A percentile compares a stretch with the other conserved stretches of the same genome.
Evolutionary conservation across 1,140 invertebrate species (phyloP).

Genomic region (Leptinotarsa texana): DNA sequence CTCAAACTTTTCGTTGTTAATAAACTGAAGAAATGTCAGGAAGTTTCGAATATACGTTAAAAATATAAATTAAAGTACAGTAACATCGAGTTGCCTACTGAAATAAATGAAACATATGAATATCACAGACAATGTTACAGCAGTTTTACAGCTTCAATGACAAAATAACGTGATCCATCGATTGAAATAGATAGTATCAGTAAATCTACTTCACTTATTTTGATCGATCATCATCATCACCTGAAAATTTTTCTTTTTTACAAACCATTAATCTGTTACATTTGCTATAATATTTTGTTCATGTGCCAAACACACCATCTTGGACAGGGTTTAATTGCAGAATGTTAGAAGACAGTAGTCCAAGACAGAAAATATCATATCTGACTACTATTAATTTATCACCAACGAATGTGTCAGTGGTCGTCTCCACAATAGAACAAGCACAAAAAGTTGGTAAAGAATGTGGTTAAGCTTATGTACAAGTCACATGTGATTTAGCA

Average conservation of each 20-base stretch:
- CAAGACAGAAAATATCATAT: conserved; percentile 29
- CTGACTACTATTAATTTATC: conserved; percentile 37
- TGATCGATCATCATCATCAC: neutral
- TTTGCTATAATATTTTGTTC: conserved; percentile 24
- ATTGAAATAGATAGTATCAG: no score
- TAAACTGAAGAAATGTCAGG: no score
- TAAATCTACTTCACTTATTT: no score
- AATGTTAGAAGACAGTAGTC: conserved; percentile 24
- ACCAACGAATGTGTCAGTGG: conserved; percentile 30
- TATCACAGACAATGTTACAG: no score
- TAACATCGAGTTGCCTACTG: no score
- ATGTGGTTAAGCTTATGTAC: conserved; percentile 19
- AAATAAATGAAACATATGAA: no score
- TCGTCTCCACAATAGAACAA: conserved; percentile 36
- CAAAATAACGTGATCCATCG: no score
- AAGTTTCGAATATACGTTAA: no score
- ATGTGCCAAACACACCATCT: conserved; percentile 39
- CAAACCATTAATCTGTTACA: conserved; percentile 16
- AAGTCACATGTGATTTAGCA: conserved; percentile 32
- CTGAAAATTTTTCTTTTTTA: conserved; percentile 29
- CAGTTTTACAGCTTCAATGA: no score
- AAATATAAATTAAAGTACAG: no score
- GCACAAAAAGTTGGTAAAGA: conserved; percentile 30
- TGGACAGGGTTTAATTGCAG: conserved; percentile 45
- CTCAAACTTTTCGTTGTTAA: no score